phyloP scores from a whole-genome alignment of 2,113 vertebrate genomes.

The Monarcha castaneiventris region DNA sequence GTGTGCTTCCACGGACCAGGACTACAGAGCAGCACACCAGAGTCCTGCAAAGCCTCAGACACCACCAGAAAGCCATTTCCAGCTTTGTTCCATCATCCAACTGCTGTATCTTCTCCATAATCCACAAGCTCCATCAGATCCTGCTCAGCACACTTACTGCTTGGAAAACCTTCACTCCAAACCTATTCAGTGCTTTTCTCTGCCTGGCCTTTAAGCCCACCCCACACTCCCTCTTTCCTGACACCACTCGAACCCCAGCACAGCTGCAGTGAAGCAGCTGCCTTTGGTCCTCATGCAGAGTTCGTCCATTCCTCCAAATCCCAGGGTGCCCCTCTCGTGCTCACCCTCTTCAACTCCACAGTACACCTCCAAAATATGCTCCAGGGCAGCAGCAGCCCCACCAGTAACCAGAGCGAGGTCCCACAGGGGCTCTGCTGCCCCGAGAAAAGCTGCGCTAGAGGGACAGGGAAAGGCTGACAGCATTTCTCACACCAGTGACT shows the following conservation, averaged over 20 bases:
- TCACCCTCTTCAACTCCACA: background rate
- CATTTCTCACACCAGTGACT: background rate
- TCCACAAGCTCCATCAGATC: background rate
- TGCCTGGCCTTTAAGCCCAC: background rate
- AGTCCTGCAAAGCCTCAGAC: background rate
- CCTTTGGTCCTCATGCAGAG: background rate
- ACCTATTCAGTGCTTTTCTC: background rate
- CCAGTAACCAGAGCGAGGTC: background rate
- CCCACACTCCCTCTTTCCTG: background rate
- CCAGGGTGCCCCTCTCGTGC: rapidly evolving
- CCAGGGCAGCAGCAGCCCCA: background rate
- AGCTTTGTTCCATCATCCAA: background rate
- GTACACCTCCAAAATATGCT: rapidly evolving
- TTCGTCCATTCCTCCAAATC: background rate
- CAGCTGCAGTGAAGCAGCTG: background rate
- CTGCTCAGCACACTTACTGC: background rate
- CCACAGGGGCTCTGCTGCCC: background rate
- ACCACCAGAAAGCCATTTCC: background rate
- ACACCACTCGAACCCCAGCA: too few species aligned
- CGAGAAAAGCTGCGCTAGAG: background rate
- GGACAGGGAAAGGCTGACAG: background rate
- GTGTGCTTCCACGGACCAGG: rapidly evolving
- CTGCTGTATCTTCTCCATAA: background rate
- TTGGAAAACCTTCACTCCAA: background rate
- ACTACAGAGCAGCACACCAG: background rate